Conservation (phyloP, 2,888 invertebrate genomes). For the Rhimphoctona megacephalus region DNA sequence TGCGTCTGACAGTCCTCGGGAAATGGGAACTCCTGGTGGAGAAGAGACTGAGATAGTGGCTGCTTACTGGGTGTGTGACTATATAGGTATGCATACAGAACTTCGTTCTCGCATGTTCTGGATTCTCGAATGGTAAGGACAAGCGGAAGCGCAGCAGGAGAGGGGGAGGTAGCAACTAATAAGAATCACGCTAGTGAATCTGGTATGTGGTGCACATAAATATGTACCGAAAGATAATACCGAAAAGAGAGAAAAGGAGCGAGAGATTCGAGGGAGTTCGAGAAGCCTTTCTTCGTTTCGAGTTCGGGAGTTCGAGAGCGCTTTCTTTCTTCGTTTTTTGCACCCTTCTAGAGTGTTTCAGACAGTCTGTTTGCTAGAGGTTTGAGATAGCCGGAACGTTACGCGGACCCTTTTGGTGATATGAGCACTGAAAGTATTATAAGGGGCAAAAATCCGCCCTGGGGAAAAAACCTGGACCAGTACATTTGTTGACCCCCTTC, state of each 20-base stretch:
- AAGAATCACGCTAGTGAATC: constrained; percentile 29
- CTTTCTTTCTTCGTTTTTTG: constrained; percentile 42
- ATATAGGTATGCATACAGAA: not conserved
- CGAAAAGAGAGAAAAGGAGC: constrained; percentile 75
- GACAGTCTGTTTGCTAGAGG: constrained; percentile 83
- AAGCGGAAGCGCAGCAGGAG: constrained; percentile 31
- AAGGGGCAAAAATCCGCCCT: too few species aligned
- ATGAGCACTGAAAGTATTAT: not conserved
- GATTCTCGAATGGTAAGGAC: constrained; percentile 70
- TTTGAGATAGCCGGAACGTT: constrained; percentile 52
- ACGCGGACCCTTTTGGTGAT: constrained; percentile 20
- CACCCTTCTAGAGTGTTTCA: constrained; percentile 79
- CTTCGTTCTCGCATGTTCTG: constrained; percentile 50
- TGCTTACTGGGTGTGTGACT: not conserved
- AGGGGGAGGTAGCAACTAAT: constrained; percentile 55
- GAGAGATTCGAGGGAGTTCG: constrained; percentile 63
- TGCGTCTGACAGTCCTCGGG: constrained; percentile 83
- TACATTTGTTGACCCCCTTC: too few species aligned
- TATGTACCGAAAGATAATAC: constrained; percentile 83
- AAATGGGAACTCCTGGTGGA: constrained; percentile 81
- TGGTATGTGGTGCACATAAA: constrained; percentile 78
- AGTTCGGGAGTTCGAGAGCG: not conserved
- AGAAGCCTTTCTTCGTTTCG: not conserved
- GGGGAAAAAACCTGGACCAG: too few species aligned
- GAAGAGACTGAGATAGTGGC: constrained; percentile 54